These are phyloP conservation scores for Mycteria americana DNA, from an alignment of 2,797 vertebrate species.

Conservation along the genomic window DNA sequence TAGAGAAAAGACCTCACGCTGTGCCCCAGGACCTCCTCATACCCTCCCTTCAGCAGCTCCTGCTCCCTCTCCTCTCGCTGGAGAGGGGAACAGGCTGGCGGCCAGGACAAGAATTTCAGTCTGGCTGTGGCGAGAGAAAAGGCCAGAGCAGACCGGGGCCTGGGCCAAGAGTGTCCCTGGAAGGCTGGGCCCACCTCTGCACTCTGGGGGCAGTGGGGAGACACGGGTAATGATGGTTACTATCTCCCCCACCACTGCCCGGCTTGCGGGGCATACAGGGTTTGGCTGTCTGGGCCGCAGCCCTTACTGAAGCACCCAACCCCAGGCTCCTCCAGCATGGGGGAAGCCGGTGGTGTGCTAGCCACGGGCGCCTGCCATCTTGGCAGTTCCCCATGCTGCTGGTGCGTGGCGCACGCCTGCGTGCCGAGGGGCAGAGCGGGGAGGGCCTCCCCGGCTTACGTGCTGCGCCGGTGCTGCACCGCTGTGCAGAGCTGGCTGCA, in stretches of 20 bases:
- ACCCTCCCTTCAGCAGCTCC: neutral
- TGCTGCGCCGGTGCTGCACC: fast-evolving
- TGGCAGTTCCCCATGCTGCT: neutral
- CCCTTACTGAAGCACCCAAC: neutral
- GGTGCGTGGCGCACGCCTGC: neutral
- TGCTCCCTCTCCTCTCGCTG: neutral
- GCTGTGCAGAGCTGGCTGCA: neutral
- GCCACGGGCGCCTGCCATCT: neutral
- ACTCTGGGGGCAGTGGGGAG: neutral
- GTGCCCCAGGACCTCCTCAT: neutral
- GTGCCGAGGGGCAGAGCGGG: fast-evolving
- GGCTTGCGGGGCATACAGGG: neutral
- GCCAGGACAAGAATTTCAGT: neutral
- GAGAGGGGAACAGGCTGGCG: neutral
- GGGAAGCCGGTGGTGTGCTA: neutral
- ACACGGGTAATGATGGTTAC: neutral
- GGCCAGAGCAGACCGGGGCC: neutral
- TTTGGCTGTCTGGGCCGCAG: neutral
- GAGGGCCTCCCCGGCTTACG: fast-evolving
- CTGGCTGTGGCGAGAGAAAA: neutral
- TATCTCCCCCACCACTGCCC: neutral
- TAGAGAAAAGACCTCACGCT: neutral
- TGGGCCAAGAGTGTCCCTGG: fast-evolving
- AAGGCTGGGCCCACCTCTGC: neutral
- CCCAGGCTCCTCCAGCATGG: neutral